These are phyloP conservation scores for Siniperca obscura DNA, from an alignment of 2,797 vertebrate genomes.

Conservation along the genomic window DNA sequence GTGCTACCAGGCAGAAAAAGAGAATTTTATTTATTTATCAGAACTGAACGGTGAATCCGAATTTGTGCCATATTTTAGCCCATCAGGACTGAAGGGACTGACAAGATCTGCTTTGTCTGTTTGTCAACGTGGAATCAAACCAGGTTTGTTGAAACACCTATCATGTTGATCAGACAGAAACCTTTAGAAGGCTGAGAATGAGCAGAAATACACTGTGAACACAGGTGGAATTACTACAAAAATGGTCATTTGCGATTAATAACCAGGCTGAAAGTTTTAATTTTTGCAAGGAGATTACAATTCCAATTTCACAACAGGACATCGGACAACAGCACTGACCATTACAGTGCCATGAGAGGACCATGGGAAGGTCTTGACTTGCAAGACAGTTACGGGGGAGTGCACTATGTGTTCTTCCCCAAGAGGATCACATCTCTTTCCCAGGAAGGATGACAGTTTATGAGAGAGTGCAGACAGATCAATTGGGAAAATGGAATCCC, in stretches of 20 bases:
- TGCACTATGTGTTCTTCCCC: slow-evolving; percentile 59
- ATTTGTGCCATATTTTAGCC: slow-evolving; percentile 1
- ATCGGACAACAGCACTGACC: slow-evolving; percentile 7
- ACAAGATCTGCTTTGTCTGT: slow-evolving; percentile 47
- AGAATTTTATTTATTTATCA: slow-evolving; percentile 9
- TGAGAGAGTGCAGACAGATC: slow-evolving; percentile 63
- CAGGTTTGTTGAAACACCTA: not conserved
- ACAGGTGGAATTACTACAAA: not conserved
- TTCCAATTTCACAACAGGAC: not conserved
- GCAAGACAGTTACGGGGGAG: slow-evolving; percentile 39
- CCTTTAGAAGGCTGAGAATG: slow-evolving; percentile 20
- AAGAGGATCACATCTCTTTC: slow-evolving; percentile 78
- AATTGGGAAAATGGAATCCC: slow-evolving; percentile 50
- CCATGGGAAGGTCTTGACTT: slow-evolving; percentile 26
- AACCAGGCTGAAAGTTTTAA: not conserved
- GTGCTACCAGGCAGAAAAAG: slow-evolving; percentile 12
- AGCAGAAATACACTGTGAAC: not conserved
- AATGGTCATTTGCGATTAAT: not conserved
- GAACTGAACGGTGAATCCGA: slow-evolving; percentile 15
- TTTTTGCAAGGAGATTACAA: not conserved
- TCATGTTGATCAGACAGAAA: slow-evolving; percentile 22
- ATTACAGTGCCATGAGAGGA: not conserved
- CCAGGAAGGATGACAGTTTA: slow-evolving; percentile 64
- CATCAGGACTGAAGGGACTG: not conserved
- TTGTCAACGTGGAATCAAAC: not conserved